Conservation (phyloP, 2,797 vertebrate genomes). For the Phataginus tricuspis region DNA sequence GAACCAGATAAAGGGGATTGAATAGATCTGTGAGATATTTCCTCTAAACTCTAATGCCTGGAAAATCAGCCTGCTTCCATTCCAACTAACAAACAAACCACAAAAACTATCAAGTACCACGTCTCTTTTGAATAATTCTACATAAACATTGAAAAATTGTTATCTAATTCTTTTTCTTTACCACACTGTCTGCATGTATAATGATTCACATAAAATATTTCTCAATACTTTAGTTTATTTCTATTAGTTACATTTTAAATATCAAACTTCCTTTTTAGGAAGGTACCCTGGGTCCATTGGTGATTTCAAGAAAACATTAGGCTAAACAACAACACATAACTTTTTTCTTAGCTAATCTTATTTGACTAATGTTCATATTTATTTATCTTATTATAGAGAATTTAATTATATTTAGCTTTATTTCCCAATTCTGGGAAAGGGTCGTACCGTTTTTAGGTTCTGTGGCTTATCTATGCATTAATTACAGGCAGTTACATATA, state of each 20-base stretch:
- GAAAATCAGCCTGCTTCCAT: background rate
- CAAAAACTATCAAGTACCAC: background rate
- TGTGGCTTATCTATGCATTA: background rate
- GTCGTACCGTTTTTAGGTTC: background rate
- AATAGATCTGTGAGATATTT: background rate
- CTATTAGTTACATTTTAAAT: background rate
- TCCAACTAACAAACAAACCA: background rate
- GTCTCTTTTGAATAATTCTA: background rate
- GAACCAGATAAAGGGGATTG: background rate
- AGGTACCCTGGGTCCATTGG: background rate
- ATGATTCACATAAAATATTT: background rate
- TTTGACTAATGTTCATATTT: slow-evolving; percentile 2
- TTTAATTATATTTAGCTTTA: slow-evolving; percentile 40
- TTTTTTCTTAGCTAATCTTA: background rate
- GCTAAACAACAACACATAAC: background rate
- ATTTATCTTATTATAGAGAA: background rate
- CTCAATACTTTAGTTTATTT: background rate
- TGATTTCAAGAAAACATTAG: background rate
- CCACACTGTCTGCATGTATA: background rate
- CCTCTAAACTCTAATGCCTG: background rate
- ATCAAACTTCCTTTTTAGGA: background rate
- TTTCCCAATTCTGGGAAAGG: background rate
- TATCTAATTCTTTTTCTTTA: background rate
- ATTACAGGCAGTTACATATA: background rate
- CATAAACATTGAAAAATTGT: background rate